These are phyloP conservation scores for Cyprinus carpio DNA, from an alignment of 2,113 vertebrate species.

Conservation along the genomic window DNA sequence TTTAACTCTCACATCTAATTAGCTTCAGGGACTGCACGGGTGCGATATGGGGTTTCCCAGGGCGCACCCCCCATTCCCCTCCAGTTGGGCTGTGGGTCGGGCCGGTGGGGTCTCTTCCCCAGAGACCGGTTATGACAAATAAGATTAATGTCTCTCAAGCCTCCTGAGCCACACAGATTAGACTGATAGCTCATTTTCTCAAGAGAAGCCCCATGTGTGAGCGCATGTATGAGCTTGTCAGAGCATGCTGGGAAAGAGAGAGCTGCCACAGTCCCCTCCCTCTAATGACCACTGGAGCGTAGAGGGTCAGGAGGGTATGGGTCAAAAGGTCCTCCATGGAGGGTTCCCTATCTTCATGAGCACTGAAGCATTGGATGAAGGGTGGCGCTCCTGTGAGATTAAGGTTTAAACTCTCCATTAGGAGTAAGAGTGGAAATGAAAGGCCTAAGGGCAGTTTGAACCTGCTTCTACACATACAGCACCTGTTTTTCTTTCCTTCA, in stretches of 20 bases:
- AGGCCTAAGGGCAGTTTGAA: not conserved
- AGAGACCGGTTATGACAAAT: slow-evolving; percentile 66
- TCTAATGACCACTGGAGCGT: slow-evolving; percentile 48
- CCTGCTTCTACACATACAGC: slow-evolving; percentile 1
- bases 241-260: slow-evolving; percentile 9
- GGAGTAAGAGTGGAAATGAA: slow-evolving; percentile 23
- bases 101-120: slow-evolving; percentile 51
- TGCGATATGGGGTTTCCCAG: slow-evolving; percentile 57
- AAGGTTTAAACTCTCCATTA: slow-evolving; percentile 27
- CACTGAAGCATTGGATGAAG: slow-evolving; percentile 47
- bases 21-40: slow-evolving; percentile 61
- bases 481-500: not conserved
- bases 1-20: slow-evolving; percentile 69
- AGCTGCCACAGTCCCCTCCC: not conserved
- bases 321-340: slow-evolving; percentile 42
- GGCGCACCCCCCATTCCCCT: slow-evolving; percentile 29
- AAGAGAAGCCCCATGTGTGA: slow-evolving; percentile 58
- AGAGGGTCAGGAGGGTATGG: slow-evolving; percentile 43
- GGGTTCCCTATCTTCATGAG: slow-evolving; percentile 46
- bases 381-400: slow-evolving; percentile 4
- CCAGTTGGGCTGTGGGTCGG: slow-evolving; percentile 48
- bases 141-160: slow-evolving; percentile 66
- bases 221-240: slow-evolving; percentile 23
- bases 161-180: slow-evolving; percentile 61
- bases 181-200: slow-evolving; percentile 63